Percentiles rank a stretch among this genome's conserved stretches.
These are phyloP conservation scores for Poecilia latipinna DNA, from an alignment of 2,113 vertebrate genomes.

Conservation along the genomic window DNA sequence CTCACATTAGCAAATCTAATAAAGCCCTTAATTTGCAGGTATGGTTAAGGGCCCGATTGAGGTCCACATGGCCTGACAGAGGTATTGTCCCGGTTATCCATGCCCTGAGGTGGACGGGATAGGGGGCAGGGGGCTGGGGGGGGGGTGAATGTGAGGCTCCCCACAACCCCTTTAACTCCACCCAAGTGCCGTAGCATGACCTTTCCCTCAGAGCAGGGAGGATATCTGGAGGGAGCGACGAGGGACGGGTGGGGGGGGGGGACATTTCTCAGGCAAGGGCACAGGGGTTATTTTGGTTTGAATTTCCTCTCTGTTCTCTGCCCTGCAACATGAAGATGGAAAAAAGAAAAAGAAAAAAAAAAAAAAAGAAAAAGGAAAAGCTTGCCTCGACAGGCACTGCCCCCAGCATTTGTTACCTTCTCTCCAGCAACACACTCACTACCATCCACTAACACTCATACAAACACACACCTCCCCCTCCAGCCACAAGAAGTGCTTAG, in stretches of 20 bases:
- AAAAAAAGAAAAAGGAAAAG: slow-evolving; percentile 25
- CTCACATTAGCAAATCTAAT: not conserved
- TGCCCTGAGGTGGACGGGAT: slow-evolving; percentile 14
- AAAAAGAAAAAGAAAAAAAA: slow-evolving; percentile 16
- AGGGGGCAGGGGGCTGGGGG: not conserved
- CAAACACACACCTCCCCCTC: slow-evolving; percentile 49
- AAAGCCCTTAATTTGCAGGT: not conserved
- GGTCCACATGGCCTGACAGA: not conserved
- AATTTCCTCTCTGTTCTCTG: slow-evolving; percentile 76
- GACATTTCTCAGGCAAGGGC: slow-evolving; percentile 70
- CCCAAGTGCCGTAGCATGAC: slow-evolving; percentile 55
- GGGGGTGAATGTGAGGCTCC: slow-evolving; percentile 8
- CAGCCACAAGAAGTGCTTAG: slow-evolving; percentile 64
- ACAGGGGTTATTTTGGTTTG: slow-evolving; percentile 74
- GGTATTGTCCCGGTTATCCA: slow-evolving; percentile 34
- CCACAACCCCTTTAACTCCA: slow-evolving; percentile 33
- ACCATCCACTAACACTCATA: slow-evolving; percentile 41
- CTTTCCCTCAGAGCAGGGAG: slow-evolving; percentile 69
- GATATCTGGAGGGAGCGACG: slow-evolving; percentile 57
- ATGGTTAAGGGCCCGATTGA: not conserved
- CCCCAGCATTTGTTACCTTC: slow-evolving; percentile 59
- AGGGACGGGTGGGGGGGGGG: slow-evolving; percentile 36
- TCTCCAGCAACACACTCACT: slow-evolving; percentile 54
- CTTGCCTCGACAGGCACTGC: slow-evolving; percentile 70
- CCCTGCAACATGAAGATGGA: slow-evolving; percentile 58